These are phyloP conservation scores for Hirtodrosophila alboralis DNA, from an alignment of 2,888 invertebrate genomes.

Conservation along the genomic window DNA sequence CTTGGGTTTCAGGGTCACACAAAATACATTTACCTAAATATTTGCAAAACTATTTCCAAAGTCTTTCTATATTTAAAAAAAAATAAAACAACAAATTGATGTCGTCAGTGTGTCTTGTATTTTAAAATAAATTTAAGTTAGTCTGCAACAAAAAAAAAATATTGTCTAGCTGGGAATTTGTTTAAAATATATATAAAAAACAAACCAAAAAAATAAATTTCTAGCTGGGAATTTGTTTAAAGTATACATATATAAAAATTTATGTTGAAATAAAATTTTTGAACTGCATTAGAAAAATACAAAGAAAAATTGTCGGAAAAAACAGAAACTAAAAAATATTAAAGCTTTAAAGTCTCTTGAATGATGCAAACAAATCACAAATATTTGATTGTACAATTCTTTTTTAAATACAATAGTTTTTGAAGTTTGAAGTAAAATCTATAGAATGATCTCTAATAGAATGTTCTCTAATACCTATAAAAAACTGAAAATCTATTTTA, in stretches of 20 bases:
- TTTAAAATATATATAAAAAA: slow-evolving; percentile 24
- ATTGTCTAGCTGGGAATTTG: slow-evolving; percentile 51
- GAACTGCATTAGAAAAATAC: slow-evolving; percentile 6
- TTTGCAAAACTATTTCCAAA: slow-evolving; percentile 46
- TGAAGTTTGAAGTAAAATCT: too few species aligned
- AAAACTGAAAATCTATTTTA: too few species aligned
- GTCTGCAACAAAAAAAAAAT: slow-evolving; percentile 44
- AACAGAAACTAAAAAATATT: too few species aligned
- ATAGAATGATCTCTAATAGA: too few species aligned
- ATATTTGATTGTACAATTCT: too few species aligned
- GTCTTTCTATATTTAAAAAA: slow-evolving; percentile 27
- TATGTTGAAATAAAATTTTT: slow-evolving; percentile 46
- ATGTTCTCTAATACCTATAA: too few species aligned
- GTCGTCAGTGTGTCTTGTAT: slow-evolving; percentile 48
- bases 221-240: slow-evolving; percentile 45
- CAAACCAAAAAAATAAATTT: slow-evolving; percentile 47
- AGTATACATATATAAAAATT: slow-evolving; percentile 36
- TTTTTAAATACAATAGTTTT: too few species aligned
- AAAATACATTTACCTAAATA: slow-evolving; percentile 25
- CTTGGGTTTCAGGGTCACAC: slow-evolving; percentile 44
- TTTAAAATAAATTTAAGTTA: slow-evolving; percentile 33
- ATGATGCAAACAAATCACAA: too few species aligned
- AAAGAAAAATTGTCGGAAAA: neutral
- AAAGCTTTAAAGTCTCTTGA: too few species aligned
- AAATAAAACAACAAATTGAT: slow-evolving; percentile 33